Evolutionary conservation across 2,797 vertebrate species (phyloP).

Genomic region (Ammospiza maritima): DNA sequence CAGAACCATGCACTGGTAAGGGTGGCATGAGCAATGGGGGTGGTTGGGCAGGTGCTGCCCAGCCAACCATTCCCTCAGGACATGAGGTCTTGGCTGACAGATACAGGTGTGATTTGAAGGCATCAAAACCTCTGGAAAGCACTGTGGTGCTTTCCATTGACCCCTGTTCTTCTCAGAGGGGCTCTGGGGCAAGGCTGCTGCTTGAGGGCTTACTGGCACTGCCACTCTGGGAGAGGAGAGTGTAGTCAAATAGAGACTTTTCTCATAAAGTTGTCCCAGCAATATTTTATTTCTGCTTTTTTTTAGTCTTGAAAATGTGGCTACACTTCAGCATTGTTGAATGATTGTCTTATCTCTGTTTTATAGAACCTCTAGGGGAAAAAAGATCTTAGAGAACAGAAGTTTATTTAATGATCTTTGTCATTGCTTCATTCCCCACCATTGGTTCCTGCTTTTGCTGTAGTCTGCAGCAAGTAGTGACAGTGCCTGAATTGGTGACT

Average conservation of each 20-base stretch:
- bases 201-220: neutral
- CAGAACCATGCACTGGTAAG: neutral
- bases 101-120: neutral
- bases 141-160: neutral
- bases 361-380: neutral
- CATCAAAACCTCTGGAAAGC: neutral
- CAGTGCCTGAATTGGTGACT: neutral
- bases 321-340: neutral
- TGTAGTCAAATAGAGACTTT: neutral
- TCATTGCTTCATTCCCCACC: neutral
- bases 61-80: neutral
- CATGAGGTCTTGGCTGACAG: neutral
- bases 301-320: neutral
- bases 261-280: neutral
- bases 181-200: neutral
- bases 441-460: neutral
- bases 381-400: neutral
- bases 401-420: slow-evolving; percentile 7
- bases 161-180: neutral
- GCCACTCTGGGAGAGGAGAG: neutral
- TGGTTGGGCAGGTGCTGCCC: neutral
- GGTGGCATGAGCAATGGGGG: neutral
- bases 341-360: neutral
- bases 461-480: neutral
- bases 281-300: neutral